Evolutionary conservation across 2,888 invertebrate species (phyloP).

Genomic region (Thecocarcelia acutangulata): DNA sequence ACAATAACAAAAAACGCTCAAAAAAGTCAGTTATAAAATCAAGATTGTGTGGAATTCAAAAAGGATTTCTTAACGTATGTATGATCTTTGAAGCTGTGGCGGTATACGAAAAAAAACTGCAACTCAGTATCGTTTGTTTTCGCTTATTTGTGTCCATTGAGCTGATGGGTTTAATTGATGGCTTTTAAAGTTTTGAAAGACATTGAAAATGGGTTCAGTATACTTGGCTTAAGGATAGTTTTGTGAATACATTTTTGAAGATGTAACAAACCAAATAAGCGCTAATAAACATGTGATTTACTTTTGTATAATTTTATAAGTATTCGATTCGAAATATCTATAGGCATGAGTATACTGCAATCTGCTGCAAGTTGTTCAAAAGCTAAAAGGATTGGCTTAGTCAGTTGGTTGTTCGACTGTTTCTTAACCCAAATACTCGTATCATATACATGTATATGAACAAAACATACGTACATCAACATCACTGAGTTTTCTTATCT

Average conservation of each 20-base stretch:
- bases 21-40: conserved; percentile 38
- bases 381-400: background rate
- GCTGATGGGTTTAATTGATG: conserved; percentile 62
- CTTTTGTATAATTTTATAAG: conserved; percentile 71
- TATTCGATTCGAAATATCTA: conserved; percentile 30
- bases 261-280: conserved; percentile 71
- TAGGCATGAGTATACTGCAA: background rate
- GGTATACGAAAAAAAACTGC: conserved; percentile 12
- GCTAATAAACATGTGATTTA: conserved; percentile 80
- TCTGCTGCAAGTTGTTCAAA: conserved; percentile 25
- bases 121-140: conserved; percentile 7
- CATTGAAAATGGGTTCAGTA: conserved; percentile 46
- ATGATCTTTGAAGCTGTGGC: conserved; percentile 51
- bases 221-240: background rate
- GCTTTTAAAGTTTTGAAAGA: conserved; percentile 55
- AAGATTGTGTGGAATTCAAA: conserved; percentile 47
- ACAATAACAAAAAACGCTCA: conserved; percentile 2
- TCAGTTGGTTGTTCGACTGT: conserved; percentile 3
- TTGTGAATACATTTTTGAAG: conserved; percentile 7
- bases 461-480: conserved; percentile 24
- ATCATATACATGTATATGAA: background rate
- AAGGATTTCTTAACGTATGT: conserved; percentile 29
- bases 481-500: conserved; percentile 74
- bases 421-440: conserved; percentile 5
- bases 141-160: conserved; percentile 38